Evolutionary conservation across 1,140 invertebrate species (phyloP), one percentile per base, ranked within the genome.

Genomic region (Drosophila pallidifrons): DNA sequence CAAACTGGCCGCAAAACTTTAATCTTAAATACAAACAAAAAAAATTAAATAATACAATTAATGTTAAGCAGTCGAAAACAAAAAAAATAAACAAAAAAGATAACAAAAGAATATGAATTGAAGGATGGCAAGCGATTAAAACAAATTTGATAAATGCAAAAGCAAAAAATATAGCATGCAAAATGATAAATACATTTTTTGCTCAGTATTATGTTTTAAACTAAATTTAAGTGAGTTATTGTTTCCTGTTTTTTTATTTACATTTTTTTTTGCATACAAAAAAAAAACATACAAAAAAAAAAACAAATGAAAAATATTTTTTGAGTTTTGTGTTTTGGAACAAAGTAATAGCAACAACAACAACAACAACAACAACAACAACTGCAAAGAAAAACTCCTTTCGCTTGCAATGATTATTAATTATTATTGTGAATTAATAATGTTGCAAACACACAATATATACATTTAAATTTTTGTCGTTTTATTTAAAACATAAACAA

Each of bases 161-260:
- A 79, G 82, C 72, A 87, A 87, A 79, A 79, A 87, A 91, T 78
- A 58, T 75, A 75, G 66, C 72, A 81, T 79, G 75, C 77, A 86
- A 82, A 91, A 75, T 80, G 72, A 83, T 73, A 73, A 67, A 88
- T 79, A 83, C 81, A 85, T 88, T 88, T 91, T 91, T 91, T 91
- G 88, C 88, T 91, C 88, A 91, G 88, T 91, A 91, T 91, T 91
- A 91, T 91, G 82, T 91, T 91, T 83, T 91, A 91, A 91, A 91
- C 73, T 88, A 82, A 77, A 87, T 79, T 85, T 91, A 91, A 91
- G 88, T 75, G 88, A 88, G 83, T 90, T 90, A 79, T 85, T 91
- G 88, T 91, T 90, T 85, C 79, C 86, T 89, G 79, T 83, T 83
- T 73, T 59, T 70, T 71, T 81, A 67, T 72, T 30, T 75, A 65